These are phyloP conservation scores for Cyprinella venusta DNA, from an alignment of 2,797 vertebrate species.

Conservation along the genomic window DNA sequence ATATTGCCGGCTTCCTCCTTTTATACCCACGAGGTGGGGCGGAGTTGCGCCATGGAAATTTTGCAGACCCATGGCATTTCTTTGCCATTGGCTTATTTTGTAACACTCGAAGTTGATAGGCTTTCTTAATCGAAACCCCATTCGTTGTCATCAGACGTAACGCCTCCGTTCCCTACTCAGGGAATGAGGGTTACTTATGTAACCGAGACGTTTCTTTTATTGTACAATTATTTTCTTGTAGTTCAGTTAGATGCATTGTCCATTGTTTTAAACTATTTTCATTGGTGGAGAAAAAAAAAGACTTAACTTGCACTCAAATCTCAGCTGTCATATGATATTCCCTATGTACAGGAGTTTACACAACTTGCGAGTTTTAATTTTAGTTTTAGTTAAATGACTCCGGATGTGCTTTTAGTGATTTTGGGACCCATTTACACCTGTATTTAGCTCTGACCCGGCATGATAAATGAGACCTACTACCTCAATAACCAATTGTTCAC, in stretches of 20 bases:
- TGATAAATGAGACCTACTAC: background rate
- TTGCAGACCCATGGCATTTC: too few relatives aligned
- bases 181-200: too few relatives aligned
- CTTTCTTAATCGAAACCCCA: too few relatives aligned
- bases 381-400: background rate
- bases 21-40: too few relatives aligned
- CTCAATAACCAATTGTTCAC: background rate
- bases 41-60: too few relatives aligned
- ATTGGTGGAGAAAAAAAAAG: background rate
- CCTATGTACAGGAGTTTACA: background rate
- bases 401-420: background rate
- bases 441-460: background rate
- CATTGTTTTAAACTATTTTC: background rate
- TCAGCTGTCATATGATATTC: background rate
- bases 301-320: background rate
- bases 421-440: background rate
- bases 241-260: background rate
- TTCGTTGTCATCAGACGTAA: too few relatives aligned
- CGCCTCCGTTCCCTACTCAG: too few relatives aligned
- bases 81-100: too few relatives aligned
- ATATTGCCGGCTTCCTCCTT: too few relatives aligned
- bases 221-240: background rate
- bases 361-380: background rate
- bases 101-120: too few relatives aligned
- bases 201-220: background rate